Conservation (phyloP, 2,888 invertebrate genomes). For the Drosophila niveifrons region DNA sequence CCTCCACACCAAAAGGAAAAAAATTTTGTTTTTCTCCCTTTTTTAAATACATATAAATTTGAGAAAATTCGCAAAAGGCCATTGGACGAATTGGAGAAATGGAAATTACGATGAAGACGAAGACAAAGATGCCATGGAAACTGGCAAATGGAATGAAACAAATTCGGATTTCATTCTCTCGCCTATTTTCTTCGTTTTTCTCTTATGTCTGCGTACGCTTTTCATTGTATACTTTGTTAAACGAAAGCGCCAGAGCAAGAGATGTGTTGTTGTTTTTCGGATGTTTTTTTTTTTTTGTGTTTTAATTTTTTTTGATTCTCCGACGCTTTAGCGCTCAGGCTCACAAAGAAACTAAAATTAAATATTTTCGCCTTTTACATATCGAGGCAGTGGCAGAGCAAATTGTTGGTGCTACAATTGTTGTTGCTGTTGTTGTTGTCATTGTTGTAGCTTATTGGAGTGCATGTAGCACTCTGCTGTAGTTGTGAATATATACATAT, state of each 20-base stretch:
- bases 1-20: conserved; percentile 26
- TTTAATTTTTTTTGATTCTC: conserved; percentile 28
- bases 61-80: conserved; percentile 55
- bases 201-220: conserved; percentile 23
- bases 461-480: conserved; percentile 9
- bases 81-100: conserved; percentile 55
- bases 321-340: conserved; percentile 54
- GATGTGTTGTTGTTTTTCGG: conserved; percentile 31
- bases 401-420: conserved; percentile 52
- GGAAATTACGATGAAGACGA: conserved; percentile 34
- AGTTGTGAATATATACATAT: background rate
- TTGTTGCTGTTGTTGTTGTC: conserved; percentile 24
- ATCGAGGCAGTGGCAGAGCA: conserved; percentile 72
- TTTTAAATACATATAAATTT: conserved; percentile 20
- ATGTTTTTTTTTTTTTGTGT: conserved; percentile 30
- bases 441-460: conserved; percentile 33
- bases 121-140: conserved; percentile 56
- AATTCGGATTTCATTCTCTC: conserved; percentile 68
- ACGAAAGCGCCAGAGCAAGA: conserved; percentile 59
- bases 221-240: conserved; percentile 75
- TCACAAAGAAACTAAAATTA: conserved; percentile 81
- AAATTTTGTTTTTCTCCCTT: conserved; percentile 21
- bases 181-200: conserved; percentile 33
- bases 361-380: conserved; percentile 81
- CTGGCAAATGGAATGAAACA: conserved; percentile 77